Evolutionary conservation across 2,113 vertebrate genomes (phyloP), one percentile per base, ranked within the genome.

Genomic region (Ascaphus truei): DNA sequence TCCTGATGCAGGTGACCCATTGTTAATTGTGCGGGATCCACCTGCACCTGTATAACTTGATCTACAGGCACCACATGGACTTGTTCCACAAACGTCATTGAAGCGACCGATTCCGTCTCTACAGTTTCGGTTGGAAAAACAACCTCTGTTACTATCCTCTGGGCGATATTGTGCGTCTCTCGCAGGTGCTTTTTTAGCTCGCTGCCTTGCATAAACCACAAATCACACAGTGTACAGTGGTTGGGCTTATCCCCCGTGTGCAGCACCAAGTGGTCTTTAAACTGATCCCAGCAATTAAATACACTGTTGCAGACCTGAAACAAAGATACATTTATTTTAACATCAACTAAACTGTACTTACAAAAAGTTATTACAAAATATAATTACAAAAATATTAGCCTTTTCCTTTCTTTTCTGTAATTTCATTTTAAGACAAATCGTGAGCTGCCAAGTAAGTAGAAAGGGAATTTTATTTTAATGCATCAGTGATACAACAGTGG

Each of bases 261-360:
- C 83, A 94, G 93, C 60, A 96, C 95, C 72, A 99, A 90, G 63
- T 99, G 96, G 80, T 97, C 92, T 84, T 99, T 99, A 66, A 98
- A 99, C 62, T 96, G 94, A 79, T 99, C 97, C 97, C 97, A 99
- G 84, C 94, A 95, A 83, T 98, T 98, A 79, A 98, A 99, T 13
- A 98, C 91, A 20, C 95, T 98, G 81, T 91, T 94, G 85, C 97
- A 99, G 51, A 98, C 96, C 97, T 99, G 83, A 77, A 77, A 81
- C 33, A 62, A 75, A 73, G 74, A 85, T 47, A 78, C 33, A n/a
- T 5, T n/a, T n/a, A n/a, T n/a, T n/a, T n/a, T n/a, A n/a, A n/a
- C n/a, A n/a, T n/a, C n/a, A n/a, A n/a, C n/a, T n/a, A n/a, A n/a
- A n/a, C n/a, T n/a, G n/a, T n/a, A n/a, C n/a, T n/a, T n/a, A n/a